Percentiles rank a stretch among this genome's conserved stretches.
Evolutionary conservation across 2,888 invertebrate genomes (phyloP).

Genomic region (Pterostichus niger): DNA sequence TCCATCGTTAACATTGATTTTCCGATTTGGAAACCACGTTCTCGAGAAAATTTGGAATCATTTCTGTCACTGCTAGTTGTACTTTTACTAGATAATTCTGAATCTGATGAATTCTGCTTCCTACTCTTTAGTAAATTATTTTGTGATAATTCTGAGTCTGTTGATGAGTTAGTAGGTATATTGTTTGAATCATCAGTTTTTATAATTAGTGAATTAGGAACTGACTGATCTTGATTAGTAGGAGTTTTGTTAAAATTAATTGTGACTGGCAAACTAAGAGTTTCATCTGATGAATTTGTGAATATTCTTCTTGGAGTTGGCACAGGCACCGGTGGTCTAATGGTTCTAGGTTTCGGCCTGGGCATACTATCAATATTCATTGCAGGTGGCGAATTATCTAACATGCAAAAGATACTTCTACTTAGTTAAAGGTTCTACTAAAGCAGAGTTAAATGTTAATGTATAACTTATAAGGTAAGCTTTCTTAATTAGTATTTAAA

Average conservation of each 20-base stretch:
- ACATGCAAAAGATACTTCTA: slow-evolving; percentile 69
- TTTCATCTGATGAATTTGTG: slow-evolving; percentile 21
- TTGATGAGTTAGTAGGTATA: not conserved
- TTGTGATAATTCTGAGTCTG: not conserved
- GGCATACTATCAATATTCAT: slow-evolving; percentile 69
- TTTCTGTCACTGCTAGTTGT: slow-evolving; percentile 9
- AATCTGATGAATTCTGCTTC: not conserved
- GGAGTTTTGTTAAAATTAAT: slow-evolving; percentile 19
- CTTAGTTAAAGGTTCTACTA: slow-evolving; percentile 55
- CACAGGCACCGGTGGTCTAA: slow-evolving; percentile 64
- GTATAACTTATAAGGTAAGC: not conserved
- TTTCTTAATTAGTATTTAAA: slow-evolving; percentile 2
- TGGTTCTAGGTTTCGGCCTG: slow-evolving; percentile 67
- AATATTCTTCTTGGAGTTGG: slow-evolving; percentile 67
- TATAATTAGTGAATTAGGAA: slow-evolving; percentile 3
- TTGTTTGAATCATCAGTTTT: not conserved
- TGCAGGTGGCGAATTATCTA: slow-evolving; percentile 71
- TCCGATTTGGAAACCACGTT: slow-evolving; percentile 72
- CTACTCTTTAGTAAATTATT: not conserved
- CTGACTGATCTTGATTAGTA: slow-evolving; percentile 24
- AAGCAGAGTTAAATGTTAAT: slow-evolving; percentile 10
- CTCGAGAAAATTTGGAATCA: slow-evolving; percentile 70
- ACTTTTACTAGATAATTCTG: not conserved
- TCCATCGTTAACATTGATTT: slow-evolving; percentile 70
- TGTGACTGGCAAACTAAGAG: slow-evolving; percentile 23